Base-by-base conservation (phyloP, 2,888 invertebrate genomes). In the Caenorhabditis parvicauda region DNA sequence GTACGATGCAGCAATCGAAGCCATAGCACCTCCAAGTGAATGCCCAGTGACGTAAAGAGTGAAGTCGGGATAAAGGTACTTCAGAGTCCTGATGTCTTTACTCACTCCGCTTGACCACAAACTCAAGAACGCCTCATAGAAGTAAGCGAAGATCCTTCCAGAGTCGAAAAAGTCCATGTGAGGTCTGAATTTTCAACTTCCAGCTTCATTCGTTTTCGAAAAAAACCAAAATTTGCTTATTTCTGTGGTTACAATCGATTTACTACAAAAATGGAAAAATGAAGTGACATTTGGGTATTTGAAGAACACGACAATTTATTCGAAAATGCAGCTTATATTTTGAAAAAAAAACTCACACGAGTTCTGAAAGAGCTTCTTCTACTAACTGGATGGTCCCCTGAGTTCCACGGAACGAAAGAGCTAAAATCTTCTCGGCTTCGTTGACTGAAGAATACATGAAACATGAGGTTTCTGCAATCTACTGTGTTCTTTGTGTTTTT, bases 21-120 rank as follows among this genome's bases (percentile, higher is more conserved):
- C 72, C 19, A 72, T 54, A 12, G 72, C 60, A 2, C 66, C 72
- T 21, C 72, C 72, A 28, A 71, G 35, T 3, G 61, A 64, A 46
- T 67, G 70, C 14, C 66, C 66, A 2, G 47, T 64, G 2, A 67
- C 28, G 41, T 52, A 6, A 24, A 17, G 38, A 37, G 27, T n/a
- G n/a, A 75, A 22, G 17, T 51, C 24, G 1, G 65, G 65, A 42
- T 66, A 59, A 22, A 56, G 27, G 32, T 46, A 60, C 25, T 54
- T 54, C 28, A 67, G 32, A 6, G 38, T 39, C 7, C 57, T 47
- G 21, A 67, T 49, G 12, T 60, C 60, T 28, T 48, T 52, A 4
- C 47, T 35, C 7, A 70, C 28, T 1, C 67, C 70, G n/a, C 51
- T 58, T 28, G 63, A 54, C 65, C 61, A 61, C 1, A 68, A 39